Base-by-base conservation (phyloP, 2,113 vertebrate species). In the Syngnathus floridae region DNA sequence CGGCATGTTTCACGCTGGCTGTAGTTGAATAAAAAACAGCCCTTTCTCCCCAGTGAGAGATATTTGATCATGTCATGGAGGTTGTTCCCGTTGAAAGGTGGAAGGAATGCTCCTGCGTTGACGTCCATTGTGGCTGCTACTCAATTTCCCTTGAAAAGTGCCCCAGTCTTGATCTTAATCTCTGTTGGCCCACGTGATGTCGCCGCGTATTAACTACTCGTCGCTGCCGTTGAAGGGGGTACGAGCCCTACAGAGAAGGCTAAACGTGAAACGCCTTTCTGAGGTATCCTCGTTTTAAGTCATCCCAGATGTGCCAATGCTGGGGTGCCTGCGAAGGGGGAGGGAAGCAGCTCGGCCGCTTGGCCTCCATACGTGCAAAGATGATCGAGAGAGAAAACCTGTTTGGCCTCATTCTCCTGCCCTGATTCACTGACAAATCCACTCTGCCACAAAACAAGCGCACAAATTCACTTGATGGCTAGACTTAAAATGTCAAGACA, bases 241-340 rank as follows among this genome's bases (percentile, higher is more conserved):
- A 26, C 51, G 71, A 67, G 77, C 83, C 84, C 86, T 85, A 76
- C 72, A 62, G 78, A 41, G 37, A 79, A 70, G 70, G 62, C 71
- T 67, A 71, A 74, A 82, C 69, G 75, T 75, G 66, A 21, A 21
- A 69, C 40, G 1, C 38, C 38, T 54, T 62, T 58, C 65, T 59
- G 4, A 62, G 72, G 69, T 79, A 70, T 69, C 75, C 79, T 72
- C 72, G 58, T 11, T 72, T 81, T 90, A 91, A 90, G 80, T 72
- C 81, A 68, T 91, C 86, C 90, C 90, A 92, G 88, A 91, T 91
- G 91, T 90, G 85, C 63, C 64, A 52, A 70, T 51, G 70, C 64
- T 17, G 57, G n/a, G 11, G 57, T 3, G 36, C 17, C 7, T 19
- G 54, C 21, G 55, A 16, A 35, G 17, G 7, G 54, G 54, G 5